Conservation (phyloP, 1,140 invertebrate species). For the Trinorchestia longiramus region DNA sequence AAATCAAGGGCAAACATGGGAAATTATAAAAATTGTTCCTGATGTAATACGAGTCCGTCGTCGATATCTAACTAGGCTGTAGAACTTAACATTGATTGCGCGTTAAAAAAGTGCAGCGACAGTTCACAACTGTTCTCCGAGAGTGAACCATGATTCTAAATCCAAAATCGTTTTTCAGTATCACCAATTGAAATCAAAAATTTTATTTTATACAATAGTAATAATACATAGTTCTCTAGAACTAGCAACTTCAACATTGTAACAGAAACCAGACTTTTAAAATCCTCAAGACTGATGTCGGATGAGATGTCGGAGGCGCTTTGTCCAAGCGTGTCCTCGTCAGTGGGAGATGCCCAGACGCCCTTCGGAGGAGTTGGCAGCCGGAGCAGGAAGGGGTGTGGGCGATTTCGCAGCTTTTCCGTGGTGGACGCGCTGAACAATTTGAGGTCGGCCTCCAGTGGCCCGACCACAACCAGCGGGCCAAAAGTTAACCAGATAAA, state of each 20-base stretch:
- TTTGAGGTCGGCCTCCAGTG: neutral
- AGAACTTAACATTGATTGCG: too few species aligned
- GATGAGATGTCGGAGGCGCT: conserved; percentile 21
- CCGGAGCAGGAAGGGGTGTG: neutral
- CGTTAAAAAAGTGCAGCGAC: neutral
- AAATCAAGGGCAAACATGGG: neutral
- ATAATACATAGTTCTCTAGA: neutral
- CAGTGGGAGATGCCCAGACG: neutral
- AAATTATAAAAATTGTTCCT: neutral
- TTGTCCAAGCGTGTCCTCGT: conserved; percentile 34
- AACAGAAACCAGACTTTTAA: neutral
- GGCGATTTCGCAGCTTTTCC: conserved; percentile 35
- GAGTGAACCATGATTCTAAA: neutral
- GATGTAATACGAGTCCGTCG: neutral
- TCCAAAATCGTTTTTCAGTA: neutral
- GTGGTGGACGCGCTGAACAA: conserved; percentile 35
- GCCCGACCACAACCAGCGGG: neutral
- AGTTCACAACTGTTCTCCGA: neutral
- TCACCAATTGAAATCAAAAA: neutral
- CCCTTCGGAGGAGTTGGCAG: neutral
- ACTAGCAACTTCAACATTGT: neutral
- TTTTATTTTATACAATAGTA: neutral
- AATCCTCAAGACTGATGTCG: neutral
- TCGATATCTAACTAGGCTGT: too few species aligned
- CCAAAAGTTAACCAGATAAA: conserved; percentile 6